Evolutionary conservation across 2,888 invertebrate species (phyloP).

Genomic region (Malacosoma neustria): DNA sequence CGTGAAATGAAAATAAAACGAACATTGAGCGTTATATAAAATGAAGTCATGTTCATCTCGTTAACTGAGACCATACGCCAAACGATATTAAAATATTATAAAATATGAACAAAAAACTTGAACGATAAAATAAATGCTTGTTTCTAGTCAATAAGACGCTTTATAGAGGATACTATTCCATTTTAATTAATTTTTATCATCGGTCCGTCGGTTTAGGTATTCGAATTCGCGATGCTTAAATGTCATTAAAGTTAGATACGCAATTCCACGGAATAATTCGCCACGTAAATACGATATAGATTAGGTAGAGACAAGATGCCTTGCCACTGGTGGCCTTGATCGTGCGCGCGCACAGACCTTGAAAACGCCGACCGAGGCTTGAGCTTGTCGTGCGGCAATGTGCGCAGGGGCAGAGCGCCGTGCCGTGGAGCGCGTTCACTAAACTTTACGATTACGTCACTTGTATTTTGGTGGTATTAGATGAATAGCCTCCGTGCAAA

Average conservation of each 20-base stretch:
- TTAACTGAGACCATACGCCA: too few species aligned
- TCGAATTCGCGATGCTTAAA: neutral
- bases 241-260: neutral
- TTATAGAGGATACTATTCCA: neutral
- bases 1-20: slow-evolving; percentile 27
- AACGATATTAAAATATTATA: slow-evolving; percentile 3
- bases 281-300: slow-evolving; percentile 6
- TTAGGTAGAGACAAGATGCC: slow-evolving; percentile 16
- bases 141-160: neutral
- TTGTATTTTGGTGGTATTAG: slow-evolving; percentile 45
- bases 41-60: too few species aligned
- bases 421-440: slow-evolving; percentile 50
- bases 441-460: slow-evolving; percentile 67
- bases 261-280: slow-evolving; percentile 3
- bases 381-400: slow-evolving; percentile 26
- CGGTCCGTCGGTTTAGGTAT: neutral
- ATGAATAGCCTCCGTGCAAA: slow-evolving; percentile 47
- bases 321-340: slow-evolving; percentile 56
- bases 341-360: slow-evolving; percentile 50
- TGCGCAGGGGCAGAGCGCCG: slow-evolving; percentile 38
- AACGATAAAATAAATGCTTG: neutral
- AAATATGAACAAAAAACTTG: neutral
- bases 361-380: slow-evolving; percentile 35
- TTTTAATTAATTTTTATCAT: neutral
- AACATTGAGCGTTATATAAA: too few species aligned